phyloP scores from a whole-genome alignment of 2,888 invertebrate genomes.

The Kuschelorhynchus macadamiae region DNA sequence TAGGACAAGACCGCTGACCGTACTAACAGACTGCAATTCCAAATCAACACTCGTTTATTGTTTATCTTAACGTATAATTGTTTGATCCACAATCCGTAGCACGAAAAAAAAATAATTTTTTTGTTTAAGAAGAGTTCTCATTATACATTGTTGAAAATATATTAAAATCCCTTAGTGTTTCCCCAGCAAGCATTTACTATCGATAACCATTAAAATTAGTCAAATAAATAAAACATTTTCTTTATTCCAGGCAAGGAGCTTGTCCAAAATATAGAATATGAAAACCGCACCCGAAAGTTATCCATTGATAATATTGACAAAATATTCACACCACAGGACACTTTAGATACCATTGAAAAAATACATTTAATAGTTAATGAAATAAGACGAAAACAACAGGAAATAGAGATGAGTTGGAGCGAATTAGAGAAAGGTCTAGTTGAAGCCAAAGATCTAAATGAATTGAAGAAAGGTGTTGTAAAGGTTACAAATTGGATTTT shows the following conservation, averaged over 20 bases:
- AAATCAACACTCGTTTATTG: no score
- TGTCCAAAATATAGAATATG: conserved; percentile 67
- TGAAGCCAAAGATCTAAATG: conserved; percentile 74
- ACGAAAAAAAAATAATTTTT: no score
- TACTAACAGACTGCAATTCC: no score
- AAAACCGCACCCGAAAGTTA: conserved; percentile 66
- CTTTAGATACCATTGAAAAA: conserved; percentile 73
- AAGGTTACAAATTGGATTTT: conserved; percentile 85
- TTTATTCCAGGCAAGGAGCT: conserved; percentile 66
- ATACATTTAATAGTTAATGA: conserved; percentile 73
- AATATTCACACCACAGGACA: conserved; percentile 73
- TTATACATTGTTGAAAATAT: no score
- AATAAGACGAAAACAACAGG: conserved; percentile 74
- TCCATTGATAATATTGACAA: conserved; percentile 66
- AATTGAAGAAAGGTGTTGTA: conserved; percentile 76
- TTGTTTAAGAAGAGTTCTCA: no score
- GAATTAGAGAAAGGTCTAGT: conserved; percentile 74
- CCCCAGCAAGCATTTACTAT: no score
- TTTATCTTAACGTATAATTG: no score
- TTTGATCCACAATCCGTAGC: no score
- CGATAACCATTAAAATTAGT: no score
- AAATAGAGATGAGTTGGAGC: conserved; percentile 75
- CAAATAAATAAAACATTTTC: no score
- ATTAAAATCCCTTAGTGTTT: no score
- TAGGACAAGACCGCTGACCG: no score